Percentiles rank a stretch among this genome's conserved stretches.
Conservation (phyloP, 1,140 invertebrate species). For the Daktulosphaira vitifoliae region DNA sequence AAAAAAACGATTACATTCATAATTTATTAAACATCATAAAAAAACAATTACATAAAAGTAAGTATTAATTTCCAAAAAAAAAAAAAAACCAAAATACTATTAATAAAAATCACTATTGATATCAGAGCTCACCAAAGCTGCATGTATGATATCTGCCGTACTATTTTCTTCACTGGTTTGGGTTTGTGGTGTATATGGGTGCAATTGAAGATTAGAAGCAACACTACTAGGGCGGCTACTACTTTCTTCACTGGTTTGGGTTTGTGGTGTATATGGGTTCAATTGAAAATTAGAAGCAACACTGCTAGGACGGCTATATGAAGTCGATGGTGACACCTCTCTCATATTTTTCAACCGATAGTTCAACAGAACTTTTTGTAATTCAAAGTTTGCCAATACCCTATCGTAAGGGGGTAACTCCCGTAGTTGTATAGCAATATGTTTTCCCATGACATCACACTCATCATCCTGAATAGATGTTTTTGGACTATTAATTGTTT, state of each 20-base stretch:
- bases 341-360: constrained; percentile 8
- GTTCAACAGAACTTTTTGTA: constrained; percentile 8
- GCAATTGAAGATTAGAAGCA: too few relatives aligned
- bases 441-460: constrained; percentile 3
- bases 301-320: not conserved
- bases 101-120: not conserved
- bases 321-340: not conserved
- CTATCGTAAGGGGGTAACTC: not conserved
- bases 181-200: too few relatives aligned
- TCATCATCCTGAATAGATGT: not conserved
- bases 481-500: not conserved
- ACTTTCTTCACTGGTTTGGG: constrained; percentile 11
- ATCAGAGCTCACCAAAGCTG: not conserved
- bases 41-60: too few relatives aligned
- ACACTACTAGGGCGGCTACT: too few relatives aligned
- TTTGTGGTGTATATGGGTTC: too few relatives aligned
- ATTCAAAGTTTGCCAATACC: not conserved
- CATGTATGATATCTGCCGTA: not conserved
- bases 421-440: constrained; percentile 1
- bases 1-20: too few relatives aligned
- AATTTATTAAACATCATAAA: too few relatives aligned
- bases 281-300: not conserved
- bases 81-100: too few relatives aligned
- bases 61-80: too few relatives aligned
- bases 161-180: too few relatives aligned